These are phyloP conservation scores for Meghimatium bilineatum DNA, from an alignment of 2,888 invertebrate species.

Conservation along the genomic window DNA sequence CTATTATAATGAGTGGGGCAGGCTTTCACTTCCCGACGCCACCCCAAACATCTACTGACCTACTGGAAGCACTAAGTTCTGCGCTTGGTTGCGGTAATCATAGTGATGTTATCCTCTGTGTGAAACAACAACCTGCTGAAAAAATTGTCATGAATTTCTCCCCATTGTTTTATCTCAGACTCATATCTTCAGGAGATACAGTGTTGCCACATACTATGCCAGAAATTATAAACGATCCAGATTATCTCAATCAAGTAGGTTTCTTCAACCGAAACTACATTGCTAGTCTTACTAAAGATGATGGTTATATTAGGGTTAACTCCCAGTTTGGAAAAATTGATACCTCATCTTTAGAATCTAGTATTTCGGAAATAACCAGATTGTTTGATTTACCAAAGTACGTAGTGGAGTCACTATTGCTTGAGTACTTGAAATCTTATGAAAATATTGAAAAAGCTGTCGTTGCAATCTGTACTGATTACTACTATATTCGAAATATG, in stretches of 20 bases:
- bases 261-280: constrained; percentile 23
- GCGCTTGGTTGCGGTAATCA: background rate
- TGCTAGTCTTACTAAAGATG: constrained; percentile 22
- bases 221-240: background rate
- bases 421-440: constrained; percentile 15
- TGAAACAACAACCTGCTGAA: constrained; percentile 1
- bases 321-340: constrained; percentile 3
- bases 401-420: background rate
- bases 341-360: background rate
- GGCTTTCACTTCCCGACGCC: background rate
- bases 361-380: background rate
- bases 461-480: constrained; percentile 1
- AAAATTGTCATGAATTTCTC: background rate
- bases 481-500: constrained; percentile 1
- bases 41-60: background rate
- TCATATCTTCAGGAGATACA: constrained; percentile 12
- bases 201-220: constrained; percentile 2
- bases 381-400: constrained; percentile 12
- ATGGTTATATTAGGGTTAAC: constrained; percentile 21
- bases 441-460: constrained; percentile 1
- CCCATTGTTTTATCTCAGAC: background rate
- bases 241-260: background rate
- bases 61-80: background rate
- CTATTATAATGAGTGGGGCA: constrained; percentile 9
- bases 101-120: background rate